Evolutionary conservation across 1,140 invertebrate species (phyloP).

Genomic region (Eriosoma lanigerum): DNA sequence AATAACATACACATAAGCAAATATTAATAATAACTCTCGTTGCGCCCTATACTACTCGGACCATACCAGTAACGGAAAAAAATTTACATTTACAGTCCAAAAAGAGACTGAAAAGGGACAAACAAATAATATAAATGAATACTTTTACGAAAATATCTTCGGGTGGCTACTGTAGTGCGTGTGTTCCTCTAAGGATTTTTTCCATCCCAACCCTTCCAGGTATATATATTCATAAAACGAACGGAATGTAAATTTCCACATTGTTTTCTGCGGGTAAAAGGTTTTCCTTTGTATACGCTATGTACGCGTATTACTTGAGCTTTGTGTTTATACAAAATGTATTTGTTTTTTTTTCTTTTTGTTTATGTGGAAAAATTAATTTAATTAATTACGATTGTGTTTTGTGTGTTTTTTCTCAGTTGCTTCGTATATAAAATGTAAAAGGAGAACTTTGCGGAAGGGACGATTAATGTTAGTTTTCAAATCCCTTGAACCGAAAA

Average conservation of each 20-base stretch:
- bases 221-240: constrained; percentile 44
- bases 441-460: neutral
- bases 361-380: constrained; percentile 45
- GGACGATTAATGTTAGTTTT: constrained; percentile 47
- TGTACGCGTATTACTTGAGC: constrained; percentile 36
- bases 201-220: constrained; percentile 34
- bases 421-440: neutral
- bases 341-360: constrained; percentile 49
- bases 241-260: constrained; percentile 51
- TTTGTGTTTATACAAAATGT: constrained; percentile 48
- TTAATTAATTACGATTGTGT: constrained; percentile 49
- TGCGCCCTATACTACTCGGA: constrained; percentile 21
- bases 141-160: constrained; percentile 38
- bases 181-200: constrained; percentile 41
- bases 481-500: constrained; percentile 39
- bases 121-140: constrained; percentile 48
- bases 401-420: neutral
- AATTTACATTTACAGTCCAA: constrained; percentile 31
- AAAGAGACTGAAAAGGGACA: constrained; percentile 46
- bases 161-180: constrained; percentile 31
- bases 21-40: constrained; percentile 45
- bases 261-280: constrained; percentile 48
- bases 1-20: neutral
- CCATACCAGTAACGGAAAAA: constrained; percentile 26
- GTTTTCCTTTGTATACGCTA: constrained; percentile 41